phyloP scores from a whole-genome alignment of 2,888 invertebrate species.

The Lepidocyrtoides sp. region DNA sequence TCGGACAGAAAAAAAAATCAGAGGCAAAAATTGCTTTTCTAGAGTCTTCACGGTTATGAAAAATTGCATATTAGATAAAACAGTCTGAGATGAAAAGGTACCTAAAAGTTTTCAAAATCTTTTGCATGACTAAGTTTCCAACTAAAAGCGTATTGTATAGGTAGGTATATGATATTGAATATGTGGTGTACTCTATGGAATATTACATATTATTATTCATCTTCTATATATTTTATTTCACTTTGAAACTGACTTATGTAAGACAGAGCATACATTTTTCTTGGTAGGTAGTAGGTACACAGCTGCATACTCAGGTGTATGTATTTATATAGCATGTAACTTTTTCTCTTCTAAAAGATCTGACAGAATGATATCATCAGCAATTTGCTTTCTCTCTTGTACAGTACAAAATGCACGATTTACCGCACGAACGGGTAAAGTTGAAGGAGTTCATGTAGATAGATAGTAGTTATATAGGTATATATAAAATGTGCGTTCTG shows the following conservation, averaged over 20 bases:
- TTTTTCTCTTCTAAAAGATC: conserved; percentile 55
- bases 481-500: not conserved
- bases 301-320: not conserved
- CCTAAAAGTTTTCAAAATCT: not conserved
- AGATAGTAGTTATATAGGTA: not conserved
- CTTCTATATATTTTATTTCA: not conserved
- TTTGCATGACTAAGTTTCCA: conserved; percentile 41
- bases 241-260: conserved; percentile 29
- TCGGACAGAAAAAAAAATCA: conserved; percentile 21
- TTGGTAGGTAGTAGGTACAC: not conserved
- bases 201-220: conserved; percentile 18
- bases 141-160: not conserved
- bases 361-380: conserved; percentile 75
- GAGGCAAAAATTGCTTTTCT: not conserved
- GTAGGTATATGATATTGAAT: not conserved
- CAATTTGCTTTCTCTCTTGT: conserved; percentile 73
- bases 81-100: not conserved
- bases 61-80: conserved; percentile 24
- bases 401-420: conserved; percentile 74
- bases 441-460: conserved; percentile 35
- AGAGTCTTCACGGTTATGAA: conserved; percentile 37
- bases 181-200: not conserved
- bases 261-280: not conserved
- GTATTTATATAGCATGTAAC: not conserved
- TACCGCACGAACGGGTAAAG: conserved; percentile 74